Conservation (phyloP, 2,888 invertebrate genomes). For the Tenthredo livida region DNA sequence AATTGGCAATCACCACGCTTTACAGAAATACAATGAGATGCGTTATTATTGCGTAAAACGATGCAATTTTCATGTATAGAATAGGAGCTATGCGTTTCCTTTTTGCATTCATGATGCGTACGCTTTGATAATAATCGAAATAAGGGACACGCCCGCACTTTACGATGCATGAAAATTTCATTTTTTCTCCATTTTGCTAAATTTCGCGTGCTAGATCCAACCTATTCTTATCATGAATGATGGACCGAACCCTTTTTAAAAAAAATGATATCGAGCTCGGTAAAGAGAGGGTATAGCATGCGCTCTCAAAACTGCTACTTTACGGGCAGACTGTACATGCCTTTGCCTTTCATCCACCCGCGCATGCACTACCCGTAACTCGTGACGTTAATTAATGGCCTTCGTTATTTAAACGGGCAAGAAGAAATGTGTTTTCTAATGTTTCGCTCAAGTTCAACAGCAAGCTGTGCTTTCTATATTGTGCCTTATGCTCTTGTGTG, state of each 20-base stretch:
- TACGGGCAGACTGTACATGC: constrained; percentile 10
- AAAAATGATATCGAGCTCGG: not conserved
- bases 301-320: not conserved
- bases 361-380: constrained; percentile 1
- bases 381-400: constrained; percentile 31
- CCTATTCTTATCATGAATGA: not conserved
- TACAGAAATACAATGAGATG: not conserved
- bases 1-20: not conserved
- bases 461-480: not conserved
- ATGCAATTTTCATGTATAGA: not conserved
- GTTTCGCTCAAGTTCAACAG: constrained; percentile 23
- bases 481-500: not conserved
- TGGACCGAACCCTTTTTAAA: not conserved
- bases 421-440: constrained; percentile 24
- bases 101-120: not conserved
- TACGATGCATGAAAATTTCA: not conserved
- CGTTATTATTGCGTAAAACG: not conserved
- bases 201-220: not conserved
- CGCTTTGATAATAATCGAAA: not conserved
- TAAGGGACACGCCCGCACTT: too few species aligned
- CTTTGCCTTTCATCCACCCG: not conserved
- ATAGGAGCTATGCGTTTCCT: not conserved
- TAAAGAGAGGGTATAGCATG: not conserved
- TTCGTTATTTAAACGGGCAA: constrained; percentile 39
- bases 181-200: not conserved